A percentile compares a stretch with the other conserved stretches of the same genome.
phyloP scores from a whole-genome alignment of 1,140 invertebrate genomes.

The Anastatus disparis region DNA sequence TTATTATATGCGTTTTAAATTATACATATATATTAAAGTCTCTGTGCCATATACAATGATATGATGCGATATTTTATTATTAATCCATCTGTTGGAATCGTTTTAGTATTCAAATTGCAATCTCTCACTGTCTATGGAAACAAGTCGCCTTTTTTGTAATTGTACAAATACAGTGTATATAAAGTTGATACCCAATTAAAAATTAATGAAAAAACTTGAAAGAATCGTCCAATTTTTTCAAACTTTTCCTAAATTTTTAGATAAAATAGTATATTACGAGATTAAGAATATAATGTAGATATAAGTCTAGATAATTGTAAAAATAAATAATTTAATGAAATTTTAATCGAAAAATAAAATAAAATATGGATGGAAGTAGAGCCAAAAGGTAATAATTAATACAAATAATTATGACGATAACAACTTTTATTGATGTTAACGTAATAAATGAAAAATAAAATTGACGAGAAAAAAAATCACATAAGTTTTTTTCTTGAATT shows the following conservation, averaged over 20 bases:
- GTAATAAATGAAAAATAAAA: constrained; percentile 51
- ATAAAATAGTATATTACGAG: too few relatives aligned
- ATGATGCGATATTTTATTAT: constrained; percentile 51
- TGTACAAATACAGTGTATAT: constrained; percentile 51
- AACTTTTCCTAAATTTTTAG: constrained; percentile 1
- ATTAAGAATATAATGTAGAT: too few relatives aligned
- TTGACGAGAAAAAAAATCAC: constrained; percentile 43
- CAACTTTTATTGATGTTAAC: constrained; percentile 57
- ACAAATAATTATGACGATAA: constrained; percentile 46
- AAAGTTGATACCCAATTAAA: constrained; percentile 44
- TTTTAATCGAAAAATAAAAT: constrained; percentile 4
- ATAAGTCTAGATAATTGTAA: constrained; percentile 17
- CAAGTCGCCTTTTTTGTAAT: constrained; percentile 50
- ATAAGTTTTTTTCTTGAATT: constrained; percentile 5
- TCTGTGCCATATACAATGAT: constrained; percentile 55
- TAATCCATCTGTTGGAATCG: constrained; percentile 33
- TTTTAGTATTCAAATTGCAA: constrained; percentile 26
- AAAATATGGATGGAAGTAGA: too few relatives aligned
- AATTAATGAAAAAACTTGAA: constrained; percentile 13
- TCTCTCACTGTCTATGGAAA: constrained; percentile 30
- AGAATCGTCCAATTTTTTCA: not conserved
- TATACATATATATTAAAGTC: constrained; percentile 43
- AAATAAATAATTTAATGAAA: constrained; percentile 14
- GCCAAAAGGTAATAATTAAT: not conserved
- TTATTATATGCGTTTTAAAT: constrained; percentile 42